Percentiles rank a stretch among this genome's conserved stretches.
Conservation (phyloP, 1,140 invertebrate genomes). For the Pectinophora gossypiella region DNA sequence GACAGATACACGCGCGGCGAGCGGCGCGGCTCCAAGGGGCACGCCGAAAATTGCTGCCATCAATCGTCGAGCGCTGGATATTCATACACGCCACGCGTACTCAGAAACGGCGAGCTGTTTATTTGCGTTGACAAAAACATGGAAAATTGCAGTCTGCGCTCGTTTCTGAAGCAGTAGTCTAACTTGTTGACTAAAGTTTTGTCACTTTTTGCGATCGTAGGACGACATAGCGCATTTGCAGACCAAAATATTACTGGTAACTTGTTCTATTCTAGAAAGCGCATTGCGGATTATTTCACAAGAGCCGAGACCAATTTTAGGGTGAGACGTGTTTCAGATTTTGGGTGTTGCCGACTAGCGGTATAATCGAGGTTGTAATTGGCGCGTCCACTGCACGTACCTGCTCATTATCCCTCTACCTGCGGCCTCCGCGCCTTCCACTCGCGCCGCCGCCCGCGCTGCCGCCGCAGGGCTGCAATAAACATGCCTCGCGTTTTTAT, state of each 20-base stretch:
- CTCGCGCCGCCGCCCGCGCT: not conserved
- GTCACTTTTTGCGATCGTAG: not conserved
- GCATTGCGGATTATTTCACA: not conserved
- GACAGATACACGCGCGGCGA: conserved; percentile 6
- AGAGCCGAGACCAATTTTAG: not conserved
- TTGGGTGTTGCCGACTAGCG: not conserved
- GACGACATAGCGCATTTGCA: too few species aligned
- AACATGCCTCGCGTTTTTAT: not conserved
- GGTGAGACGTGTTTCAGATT: not conserved
- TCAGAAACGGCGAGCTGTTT: not conserved
- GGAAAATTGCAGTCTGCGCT: too few species aligned
- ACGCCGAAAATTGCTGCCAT: conserved; percentile 31
- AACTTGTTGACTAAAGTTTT: not conserved
- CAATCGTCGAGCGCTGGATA: conserved; percentile 26
- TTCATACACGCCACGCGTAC: conserved; percentile 3
- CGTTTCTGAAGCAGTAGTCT: not conserved
- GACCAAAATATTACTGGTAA: too few species aligned
- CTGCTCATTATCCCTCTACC: conserved; percentile 3
- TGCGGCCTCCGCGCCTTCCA: not conserved
- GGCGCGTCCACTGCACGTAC: not conserved
- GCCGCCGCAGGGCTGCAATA: not conserved
- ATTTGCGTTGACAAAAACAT: not conserved
- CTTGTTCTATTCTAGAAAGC: too few species aligned
- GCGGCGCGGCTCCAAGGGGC: conserved; percentile 18
- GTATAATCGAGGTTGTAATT: not conserved